A percentile compares a stretch with the other conserved stretches of the same genome.
Conservation (phyloP, 2,797 vertebrate genomes). For the Diplodus puntazzo region DNA sequence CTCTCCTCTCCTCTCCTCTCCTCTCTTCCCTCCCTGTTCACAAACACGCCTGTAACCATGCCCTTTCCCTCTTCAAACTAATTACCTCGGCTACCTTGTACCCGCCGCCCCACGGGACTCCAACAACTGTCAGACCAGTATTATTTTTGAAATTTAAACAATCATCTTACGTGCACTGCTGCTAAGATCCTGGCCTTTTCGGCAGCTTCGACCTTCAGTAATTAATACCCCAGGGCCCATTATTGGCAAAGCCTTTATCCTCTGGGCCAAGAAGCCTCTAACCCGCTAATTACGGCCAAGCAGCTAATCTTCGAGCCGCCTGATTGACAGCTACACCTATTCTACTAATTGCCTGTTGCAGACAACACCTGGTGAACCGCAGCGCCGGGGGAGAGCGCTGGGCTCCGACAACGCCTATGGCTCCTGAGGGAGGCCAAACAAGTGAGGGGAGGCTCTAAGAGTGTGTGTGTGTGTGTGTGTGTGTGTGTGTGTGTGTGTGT, state of each 20-base stretch:
- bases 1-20: not conserved
- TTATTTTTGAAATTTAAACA: slow-evolving; percentile 93
- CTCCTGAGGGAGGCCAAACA: slow-evolving; percentile 81
- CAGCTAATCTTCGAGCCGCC: slow-evolving; percentile 86
- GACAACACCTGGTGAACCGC: slow-evolving; percentile 89
- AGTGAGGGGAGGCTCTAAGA: slow-evolving; percentile 58
- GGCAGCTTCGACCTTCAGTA: slow-evolving; percentile 90
- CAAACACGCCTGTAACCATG: slow-evolving; percentile 88
- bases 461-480: slow-evolving; percentile 32
- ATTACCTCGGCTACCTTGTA: slow-evolving; percentile 90
- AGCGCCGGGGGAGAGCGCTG: slow-evolving; percentile 80
- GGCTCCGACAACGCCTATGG: slow-evolving; percentile 81
- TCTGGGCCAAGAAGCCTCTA: slow-evolving; percentile 87
- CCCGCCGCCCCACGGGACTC: slow-evolving; percentile 82
- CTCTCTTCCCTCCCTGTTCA: slow-evolving; percentile 67
- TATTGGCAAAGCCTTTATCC: slow-evolving; percentile 91
- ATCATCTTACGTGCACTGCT: slow-evolving; percentile 88
- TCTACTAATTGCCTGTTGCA: slow-evolving; percentile 91
- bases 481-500: slow-evolving; percentile 7
- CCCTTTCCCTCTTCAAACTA: slow-evolving; percentile 91
- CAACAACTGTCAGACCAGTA: slow-evolving; percentile 90
- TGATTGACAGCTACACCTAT: slow-evolving; percentile 90
- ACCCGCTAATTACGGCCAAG: slow-evolving; percentile 90
- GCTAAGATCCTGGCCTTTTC: slow-evolving; percentile 91
- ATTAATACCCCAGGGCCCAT: slow-evolving; percentile 90